Base-by-base conservation (phyloP, 2,797 vertebrate species). In the Halcyon leucocephala region DNA sequence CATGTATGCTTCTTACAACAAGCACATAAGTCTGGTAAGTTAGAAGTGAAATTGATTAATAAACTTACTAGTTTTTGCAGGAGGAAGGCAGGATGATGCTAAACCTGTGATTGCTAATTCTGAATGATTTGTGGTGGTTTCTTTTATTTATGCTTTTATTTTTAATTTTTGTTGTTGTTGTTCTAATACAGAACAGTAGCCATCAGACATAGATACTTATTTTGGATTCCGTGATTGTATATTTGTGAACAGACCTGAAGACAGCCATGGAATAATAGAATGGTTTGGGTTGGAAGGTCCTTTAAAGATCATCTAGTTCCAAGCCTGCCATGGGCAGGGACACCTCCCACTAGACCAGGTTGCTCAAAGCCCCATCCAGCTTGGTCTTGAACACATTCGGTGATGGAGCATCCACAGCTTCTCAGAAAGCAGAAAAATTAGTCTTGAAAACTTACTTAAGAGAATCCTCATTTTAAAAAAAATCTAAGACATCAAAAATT, bases 1-100 rank as follows among this genome's bases (percentile, higher is more conserved):
- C 92, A 99, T 99, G 99, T 99, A 99, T 89, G 98, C 99, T 12
- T 99, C 99, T 48, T 99, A 99, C 91, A 99, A 99, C 97, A 99
- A 99, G 86, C 99, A 99, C 55, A 96, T 99, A 96, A 99, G 98
- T 97, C 97, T 99, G 98, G 99, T 99, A 96, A 99, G 98, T 97
- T 67, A 73, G 57, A 70, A 83, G 22, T 84, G 14, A 85, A 86
- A 62, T 42, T 74, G 7, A 12, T 90, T 49, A 44, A 54, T 80
- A 26, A 64, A 69, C 14, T 33, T 89, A 7, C 35, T 73, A 8
- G 25, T 58, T 74, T 78, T 71, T 78, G 5, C 17, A 49, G 22
- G 61, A 58, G 46, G n/a, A 91, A 57, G 54, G 19, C 8, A 54
- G 16, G 12, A 17, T 39, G 29, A 33, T 35, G 60, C 0, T 89